These are phyloP conservation scores for Pachyseris speciosa DNA, from an alignment of 64 coral and sea anemone genomes.

Conservation along the genomic window DNA sequence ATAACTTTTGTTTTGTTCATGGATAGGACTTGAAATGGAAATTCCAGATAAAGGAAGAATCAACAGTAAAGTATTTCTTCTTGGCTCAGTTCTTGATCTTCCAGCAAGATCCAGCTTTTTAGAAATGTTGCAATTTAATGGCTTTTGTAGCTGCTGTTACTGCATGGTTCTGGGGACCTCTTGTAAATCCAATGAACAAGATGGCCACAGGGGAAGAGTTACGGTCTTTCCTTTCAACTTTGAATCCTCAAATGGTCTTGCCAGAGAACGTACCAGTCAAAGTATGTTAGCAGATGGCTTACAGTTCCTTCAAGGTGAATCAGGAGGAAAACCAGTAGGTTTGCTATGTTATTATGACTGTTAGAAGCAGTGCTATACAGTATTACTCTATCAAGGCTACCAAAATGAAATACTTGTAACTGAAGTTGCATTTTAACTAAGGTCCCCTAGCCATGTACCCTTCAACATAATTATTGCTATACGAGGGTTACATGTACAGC, in stretches of 20 bases:
- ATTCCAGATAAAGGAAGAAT: neutral
- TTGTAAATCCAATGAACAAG: neutral
- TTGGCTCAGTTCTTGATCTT: neutral
- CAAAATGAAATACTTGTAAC: no score
- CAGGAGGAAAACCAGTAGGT: constrained; percentile 22
- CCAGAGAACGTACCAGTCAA: neutral
- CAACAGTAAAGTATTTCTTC: neutral
- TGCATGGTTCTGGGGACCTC: neutral
- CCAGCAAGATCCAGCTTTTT: neutral
- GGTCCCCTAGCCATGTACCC: no score
- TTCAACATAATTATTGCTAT: no score
- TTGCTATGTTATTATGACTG: neutral
- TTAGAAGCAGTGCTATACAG: no score
- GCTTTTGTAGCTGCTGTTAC: neutral
- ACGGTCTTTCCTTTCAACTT: constrained; percentile 13
- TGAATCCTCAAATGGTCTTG: neutral
- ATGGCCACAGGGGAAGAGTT: neutral
- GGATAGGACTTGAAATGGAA: neutral
- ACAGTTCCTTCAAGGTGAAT: neutral
- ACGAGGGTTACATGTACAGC: no score
- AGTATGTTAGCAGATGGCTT: neutral
- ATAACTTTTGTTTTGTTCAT: neutral
- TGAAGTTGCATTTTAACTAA: no score
- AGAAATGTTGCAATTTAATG: neutral
- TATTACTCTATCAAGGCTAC: no score